These are phyloP conservation scores for Caenorhabditis macrosperma DNA, from an alignment of 2,888 invertebrate species.

Conservation along the genomic window DNA sequence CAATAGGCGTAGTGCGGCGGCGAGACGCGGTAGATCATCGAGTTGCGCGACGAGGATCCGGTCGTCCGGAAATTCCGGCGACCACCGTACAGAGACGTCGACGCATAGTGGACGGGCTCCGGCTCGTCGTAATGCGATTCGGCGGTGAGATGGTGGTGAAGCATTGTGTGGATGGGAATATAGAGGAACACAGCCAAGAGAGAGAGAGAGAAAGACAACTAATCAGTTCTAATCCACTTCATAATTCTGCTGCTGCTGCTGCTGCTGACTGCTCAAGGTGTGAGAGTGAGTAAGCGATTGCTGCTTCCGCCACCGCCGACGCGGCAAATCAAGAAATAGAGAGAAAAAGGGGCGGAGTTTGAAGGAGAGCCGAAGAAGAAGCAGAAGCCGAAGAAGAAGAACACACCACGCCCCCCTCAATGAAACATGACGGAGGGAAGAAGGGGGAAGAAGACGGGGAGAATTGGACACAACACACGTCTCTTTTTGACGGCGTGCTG, in stretches of 20 bases:
- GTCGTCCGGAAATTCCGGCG: conserved; percentile 25
- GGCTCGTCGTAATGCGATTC: conserved; percentile 55
- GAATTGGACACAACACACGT: conserved; percentile 12
- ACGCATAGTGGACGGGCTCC: conserved; percentile 36
- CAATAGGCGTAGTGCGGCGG: conserved; percentile 52
- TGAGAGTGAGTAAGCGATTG: not conserved
- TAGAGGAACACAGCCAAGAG: not conserved
- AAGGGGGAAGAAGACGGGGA: not conserved
- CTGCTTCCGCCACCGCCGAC: not conserved
- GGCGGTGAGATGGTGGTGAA: not conserved
- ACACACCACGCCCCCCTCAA: conserved; percentile 29
- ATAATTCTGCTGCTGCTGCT: too few species aligned
- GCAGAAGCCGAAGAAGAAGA: not conserved
- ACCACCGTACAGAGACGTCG: conserved; percentile 24
- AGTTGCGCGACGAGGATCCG: too few species aligned
- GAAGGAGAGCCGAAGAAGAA: conserved; percentile 7
- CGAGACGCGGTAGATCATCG: conserved; percentile 38
- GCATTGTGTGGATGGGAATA: not conserved
- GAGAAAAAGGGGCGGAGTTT: conserved; percentile 35
- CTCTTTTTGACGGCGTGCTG: conserved; percentile 43
- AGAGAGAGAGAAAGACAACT: not conserved
- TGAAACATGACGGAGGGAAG: conserved; percentile 26
- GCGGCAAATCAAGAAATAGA: not conserved
- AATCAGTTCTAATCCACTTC: too few species aligned
- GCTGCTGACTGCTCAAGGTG: too few species aligned